Conservation (phyloP, 2,888 invertebrate genomes). For the Nycteola revayana region DNA sequence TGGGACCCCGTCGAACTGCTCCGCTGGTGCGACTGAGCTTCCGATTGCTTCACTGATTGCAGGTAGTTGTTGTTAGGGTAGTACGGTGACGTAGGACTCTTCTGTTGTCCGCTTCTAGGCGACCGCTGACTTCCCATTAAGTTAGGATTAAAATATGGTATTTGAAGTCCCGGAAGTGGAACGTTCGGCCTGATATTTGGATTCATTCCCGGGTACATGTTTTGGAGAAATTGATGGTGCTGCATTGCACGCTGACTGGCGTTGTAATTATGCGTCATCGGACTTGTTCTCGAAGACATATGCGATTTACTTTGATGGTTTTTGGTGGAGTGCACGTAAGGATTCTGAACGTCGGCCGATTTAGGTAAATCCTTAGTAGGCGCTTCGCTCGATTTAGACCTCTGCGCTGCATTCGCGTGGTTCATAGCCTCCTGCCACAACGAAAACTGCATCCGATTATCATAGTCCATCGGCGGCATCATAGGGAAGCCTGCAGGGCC, state of each 20-base stretch:
- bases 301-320: constrained; percentile 55
- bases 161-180: constrained; percentile 63
- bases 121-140: constrained; percentile 63
- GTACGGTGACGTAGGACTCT: constrained; percentile 71
- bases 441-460: constrained; percentile 81
- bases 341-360: constrained; percentile 65
- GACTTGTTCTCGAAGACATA: constrained; percentile 75
- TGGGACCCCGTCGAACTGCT: constrained; percentile 54
- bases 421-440: constrained; percentile 88
- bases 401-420: constrained; percentile 66
- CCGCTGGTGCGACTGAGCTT: constrained; percentile 43
- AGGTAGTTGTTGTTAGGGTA: constrained; percentile 72
- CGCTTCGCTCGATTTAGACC: constrained; percentile 56
- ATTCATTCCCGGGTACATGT: constrained; percentile 67
- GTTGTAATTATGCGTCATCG: constrained; percentile 70
- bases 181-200: constrained; percentile 57
- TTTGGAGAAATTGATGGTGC: constrained; percentile 59
- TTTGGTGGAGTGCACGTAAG: constrained; percentile 70
- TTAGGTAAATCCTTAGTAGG: constrained; percentile 63
- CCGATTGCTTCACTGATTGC: constrained; percentile 62
- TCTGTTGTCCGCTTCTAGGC: constrained; percentile 56
- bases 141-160: constrained; percentile 68
- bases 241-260: constrained; percentile 54
- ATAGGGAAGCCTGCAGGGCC: constrained; percentile 65
- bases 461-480: constrained; percentile 75